Percentiles rank a stretch among this genome's conserved stretches.
Conservation (phyloP, 1,140 invertebrate genomes). For the Brachionus angularis region DNA sequence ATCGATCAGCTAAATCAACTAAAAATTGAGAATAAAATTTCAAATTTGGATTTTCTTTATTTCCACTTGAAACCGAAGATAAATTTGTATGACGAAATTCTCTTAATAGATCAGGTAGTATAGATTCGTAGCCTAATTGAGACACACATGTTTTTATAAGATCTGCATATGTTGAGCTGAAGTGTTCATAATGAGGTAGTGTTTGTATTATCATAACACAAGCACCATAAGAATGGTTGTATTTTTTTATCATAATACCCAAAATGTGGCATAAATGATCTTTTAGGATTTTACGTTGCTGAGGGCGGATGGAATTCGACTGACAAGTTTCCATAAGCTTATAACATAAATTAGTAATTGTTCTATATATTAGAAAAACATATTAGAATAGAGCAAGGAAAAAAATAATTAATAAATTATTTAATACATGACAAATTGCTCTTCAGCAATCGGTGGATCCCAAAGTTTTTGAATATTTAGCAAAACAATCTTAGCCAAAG, state of each 20-base stretch:
- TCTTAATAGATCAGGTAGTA: slow-evolving; percentile 68
- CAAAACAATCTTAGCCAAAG: slow-evolving; percentile 66
- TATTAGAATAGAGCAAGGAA: background rate
- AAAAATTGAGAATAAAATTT: slow-evolving; percentile 67
- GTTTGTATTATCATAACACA: slow-evolving; percentile 63
- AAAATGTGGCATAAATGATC: slow-evolving; percentile 72
- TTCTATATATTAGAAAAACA: slow-evolving; percentile 58
- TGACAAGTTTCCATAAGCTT: slow-evolving; percentile 67
- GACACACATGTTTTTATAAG: slow-evolving; percentile 66
- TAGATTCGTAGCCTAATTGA: slow-evolving; percentile 64
- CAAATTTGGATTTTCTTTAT: slow-evolving; percentile 63
- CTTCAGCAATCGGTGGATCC: slow-evolving; percentile 74
- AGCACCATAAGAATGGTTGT: slow-evolving; percentile 64
- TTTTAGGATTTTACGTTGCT: slow-evolving; percentile 64
- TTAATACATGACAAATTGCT: slow-evolving; percentile 74
- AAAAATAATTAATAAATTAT: background rate
- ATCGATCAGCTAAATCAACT: slow-evolving; percentile 65
- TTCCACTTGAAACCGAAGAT: slow-evolving; percentile 52
- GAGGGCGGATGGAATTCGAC: slow-evolving; percentile 60
- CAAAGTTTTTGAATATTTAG: slow-evolving; percentile 70
- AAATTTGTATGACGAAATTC: slow-evolving; percentile 64
- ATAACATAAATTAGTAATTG: slow-evolving; percentile 69
- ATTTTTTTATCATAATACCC: slow-evolving; percentile 72
- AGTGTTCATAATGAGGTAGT: slow-evolving; percentile 69
- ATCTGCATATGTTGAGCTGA: slow-evolving; percentile 66